Base-by-base conservation (phyloP, 2,888 invertebrate genomes). In the Dryococelus australis region DNA sequence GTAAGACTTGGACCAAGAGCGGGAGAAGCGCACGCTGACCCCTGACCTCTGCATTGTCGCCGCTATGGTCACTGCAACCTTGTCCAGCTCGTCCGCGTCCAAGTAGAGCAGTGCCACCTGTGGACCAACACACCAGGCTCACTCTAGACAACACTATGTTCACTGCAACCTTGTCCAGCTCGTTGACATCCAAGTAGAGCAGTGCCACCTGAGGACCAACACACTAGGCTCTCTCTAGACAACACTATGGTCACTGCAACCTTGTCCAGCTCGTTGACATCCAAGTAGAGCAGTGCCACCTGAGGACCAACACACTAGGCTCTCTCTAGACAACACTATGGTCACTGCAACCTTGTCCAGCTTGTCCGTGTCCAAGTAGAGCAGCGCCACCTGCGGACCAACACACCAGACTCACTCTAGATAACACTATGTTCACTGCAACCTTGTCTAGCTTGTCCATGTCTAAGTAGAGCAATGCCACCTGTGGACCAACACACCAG, bases 41-140 rank as follows among this genome's bases (percentile, higher is more conserved):
- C 96, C 96, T 28, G 96, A 95, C 47, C 94, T 93, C 86, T 94
- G 94, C 85, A 98, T 94, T 0, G 97, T 96, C 88, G 95, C 94
- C 89, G 96, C 93, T 89, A 98, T 96, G 28, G 97, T 97, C 84
- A 94, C 94, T 0, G 97, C 97, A 43, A 97, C 95, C 90, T 96
- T 96, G 89, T 95, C 95, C 92, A 96, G 97, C 91, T 96, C 95
- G 85, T 92, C 92, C 27, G 94, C 94, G 91, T 96, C 96, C 91
- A 97, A 94, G 92, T 97, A 97, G 89, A 98, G 94, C 90, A 98
- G 95, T 5, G 97, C 96, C 88, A 98, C 96, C 96, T 97, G 93
- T 10, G 20, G 35, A 43, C 84, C 85, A 84, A 86, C 65, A 47
- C 16, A 47, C 16, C 10, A 13, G 0, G 12, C 47, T 47, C 47